A percentile compares a stretch with the other conserved stretches of the same genome.
phyloP scores from a whole-genome alignment of 1,140 invertebrate genomes.

The Drosophila sp. region DNA sequence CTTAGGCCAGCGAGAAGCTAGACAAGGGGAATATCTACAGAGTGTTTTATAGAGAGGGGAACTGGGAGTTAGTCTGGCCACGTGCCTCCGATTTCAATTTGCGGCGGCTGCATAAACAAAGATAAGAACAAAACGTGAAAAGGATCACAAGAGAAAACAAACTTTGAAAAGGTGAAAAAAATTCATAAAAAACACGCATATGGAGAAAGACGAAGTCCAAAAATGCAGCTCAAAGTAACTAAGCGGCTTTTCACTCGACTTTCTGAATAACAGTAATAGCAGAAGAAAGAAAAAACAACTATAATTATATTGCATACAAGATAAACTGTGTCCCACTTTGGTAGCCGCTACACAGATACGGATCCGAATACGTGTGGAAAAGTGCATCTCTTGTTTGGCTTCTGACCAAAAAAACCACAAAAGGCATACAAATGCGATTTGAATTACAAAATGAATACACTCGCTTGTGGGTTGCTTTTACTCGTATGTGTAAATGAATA shows the following conservation, averaged over 20 bases:
- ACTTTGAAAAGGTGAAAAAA: constrained; percentile 15
- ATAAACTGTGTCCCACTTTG: constrained; percentile 63
- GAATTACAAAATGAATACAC: constrained; percentile 71
- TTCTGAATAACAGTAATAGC: constrained; percentile 6
- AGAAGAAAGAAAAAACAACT: constrained; percentile 8
- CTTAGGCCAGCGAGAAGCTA: constrained; percentile 59
- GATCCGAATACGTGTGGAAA: constrained; percentile 24
- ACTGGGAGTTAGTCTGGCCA: constrained; percentile 25
- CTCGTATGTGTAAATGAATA: constrained; percentile 10
- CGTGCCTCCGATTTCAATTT: constrained; percentile 45
- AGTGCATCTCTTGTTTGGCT: constrained; percentile 69
- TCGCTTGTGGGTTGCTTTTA: not conserved
- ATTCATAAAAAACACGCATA: not conserved
- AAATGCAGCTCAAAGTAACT: constrained; percentile 46
- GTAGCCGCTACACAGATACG: constrained; percentile 39
- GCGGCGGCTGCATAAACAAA: constrained; percentile 65
- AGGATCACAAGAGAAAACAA: constrained; percentile 16
- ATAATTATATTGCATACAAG: constrained; percentile 22
- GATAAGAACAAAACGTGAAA: constrained; percentile 54
- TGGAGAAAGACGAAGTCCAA: constrained; percentile 38
- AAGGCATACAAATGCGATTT: constrained; percentile 58
- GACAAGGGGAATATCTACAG: constrained; percentile 2
- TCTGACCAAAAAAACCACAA: constrained; percentile 80
- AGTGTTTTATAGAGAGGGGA: not conserved
- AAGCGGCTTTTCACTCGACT: constrained; percentile 45